A percentile compares a stretch with the other conserved stretches of the same genome.
phyloP scores from a whole-genome alignment of 1,140 invertebrate genomes.

The Arion vulgaris region DNA sequence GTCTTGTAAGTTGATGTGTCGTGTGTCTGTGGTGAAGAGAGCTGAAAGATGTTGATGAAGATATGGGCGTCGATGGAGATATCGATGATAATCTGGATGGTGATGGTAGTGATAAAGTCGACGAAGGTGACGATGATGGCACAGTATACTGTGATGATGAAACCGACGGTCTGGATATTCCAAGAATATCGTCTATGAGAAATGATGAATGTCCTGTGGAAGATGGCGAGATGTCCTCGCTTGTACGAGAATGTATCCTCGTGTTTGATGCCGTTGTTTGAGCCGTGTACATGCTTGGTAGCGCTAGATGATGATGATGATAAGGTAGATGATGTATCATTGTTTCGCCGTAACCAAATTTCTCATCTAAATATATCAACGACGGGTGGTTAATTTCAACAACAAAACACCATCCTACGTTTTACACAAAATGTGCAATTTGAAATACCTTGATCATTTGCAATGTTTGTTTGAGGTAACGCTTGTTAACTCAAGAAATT shows the following conservation, averaged over 20 bases:
- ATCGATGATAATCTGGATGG: neutral
- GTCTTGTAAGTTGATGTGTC: slow-evolving; percentile 3
- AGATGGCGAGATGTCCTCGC: neutral
- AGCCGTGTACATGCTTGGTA: neutral
- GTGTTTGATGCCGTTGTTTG: neutral
- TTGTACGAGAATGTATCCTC: neutral
- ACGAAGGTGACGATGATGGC: neutral
- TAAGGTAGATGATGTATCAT: slow-evolving; percentile 27
- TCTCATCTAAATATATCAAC: neutral
- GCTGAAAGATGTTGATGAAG: neutral
- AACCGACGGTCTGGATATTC: slow-evolving; percentile 38
- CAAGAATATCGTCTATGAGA: slow-evolving; percentile 62
- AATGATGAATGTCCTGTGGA: slow-evolving; percentile 50
- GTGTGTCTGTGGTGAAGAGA: neutral
- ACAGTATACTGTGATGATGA: neutral
- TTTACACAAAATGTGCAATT: neutral
- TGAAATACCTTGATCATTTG: neutral
- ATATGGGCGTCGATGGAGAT: neutral
- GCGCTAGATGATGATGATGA: slow-evolving; percentile 4
- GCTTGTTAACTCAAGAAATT: neutral
- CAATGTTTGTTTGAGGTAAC: neutral
- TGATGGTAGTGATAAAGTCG: neutral
- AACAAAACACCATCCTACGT: neutral
- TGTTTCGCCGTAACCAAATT: neutral
- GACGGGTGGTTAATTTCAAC: neutral